Conservation (phyloP, 2,797 vertebrate genomes). For the Phaenicophaeus curvirostris region DNA sequence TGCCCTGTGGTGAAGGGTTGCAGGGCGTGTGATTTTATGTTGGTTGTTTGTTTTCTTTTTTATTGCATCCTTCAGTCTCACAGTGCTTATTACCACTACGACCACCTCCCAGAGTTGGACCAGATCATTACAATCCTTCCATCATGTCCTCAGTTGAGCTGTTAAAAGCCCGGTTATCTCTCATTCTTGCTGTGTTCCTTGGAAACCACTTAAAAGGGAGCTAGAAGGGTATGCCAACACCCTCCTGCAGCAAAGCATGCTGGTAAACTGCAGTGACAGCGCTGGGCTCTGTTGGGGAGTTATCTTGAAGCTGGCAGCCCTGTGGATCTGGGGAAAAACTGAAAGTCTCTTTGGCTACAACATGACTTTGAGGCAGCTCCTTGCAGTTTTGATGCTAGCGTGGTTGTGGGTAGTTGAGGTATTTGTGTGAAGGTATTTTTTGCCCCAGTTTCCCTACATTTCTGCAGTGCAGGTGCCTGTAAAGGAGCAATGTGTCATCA, state of each 20-base stretch:
- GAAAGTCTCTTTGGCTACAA: background rate
- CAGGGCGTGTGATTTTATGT: accelerated
- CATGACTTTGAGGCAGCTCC: background rate
- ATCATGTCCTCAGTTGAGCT: background rate
- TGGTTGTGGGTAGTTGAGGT: too few species aligned
- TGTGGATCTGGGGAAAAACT: background rate
- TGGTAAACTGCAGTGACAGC: accelerated
- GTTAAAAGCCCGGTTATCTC: background rate
- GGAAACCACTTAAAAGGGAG: background rate
- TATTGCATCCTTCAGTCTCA: background rate
- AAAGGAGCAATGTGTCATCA: background rate
- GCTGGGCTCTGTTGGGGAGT: background rate
- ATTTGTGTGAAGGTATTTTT: background rate
- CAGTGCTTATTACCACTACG: accelerated
- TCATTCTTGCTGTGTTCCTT: background rate
- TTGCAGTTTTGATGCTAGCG: accelerated
- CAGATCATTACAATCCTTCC: background rate
- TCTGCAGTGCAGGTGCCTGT: background rate
- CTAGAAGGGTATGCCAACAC: accelerated
- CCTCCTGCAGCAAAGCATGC: accelerated
- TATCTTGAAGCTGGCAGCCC: background rate
- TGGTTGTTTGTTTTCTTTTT: background rate
- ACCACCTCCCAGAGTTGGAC: too few species aligned
- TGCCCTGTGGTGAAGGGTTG: background rate
- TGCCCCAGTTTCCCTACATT: background rate